phyloP scores from a whole-genome alignment of 2,888 invertebrate genomes.

The Mesochorus sp. region DNA sequence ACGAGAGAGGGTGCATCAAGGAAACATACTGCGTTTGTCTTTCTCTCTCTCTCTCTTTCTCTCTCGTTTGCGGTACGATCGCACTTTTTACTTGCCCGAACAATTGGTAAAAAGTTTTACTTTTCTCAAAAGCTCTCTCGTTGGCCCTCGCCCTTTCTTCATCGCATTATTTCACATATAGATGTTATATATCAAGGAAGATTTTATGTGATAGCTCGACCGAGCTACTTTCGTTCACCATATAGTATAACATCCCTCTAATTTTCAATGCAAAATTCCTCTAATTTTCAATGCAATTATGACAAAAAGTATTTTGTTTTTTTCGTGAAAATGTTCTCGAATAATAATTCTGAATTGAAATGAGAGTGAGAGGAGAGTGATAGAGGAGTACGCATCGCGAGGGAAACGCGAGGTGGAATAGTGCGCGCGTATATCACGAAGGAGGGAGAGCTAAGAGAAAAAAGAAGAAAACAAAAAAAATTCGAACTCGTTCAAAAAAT shows the following conservation, averaged over 20 bases:
- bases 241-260: no score
- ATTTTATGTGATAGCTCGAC: not conserved
- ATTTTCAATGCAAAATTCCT: no score
- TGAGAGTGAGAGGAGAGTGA: no score
- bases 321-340: no score
- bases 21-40: not conserved
- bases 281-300: no score
- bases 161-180: slow-evolving; percentile 3
- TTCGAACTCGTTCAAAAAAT: slow-evolving; percentile 60
- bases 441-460: no score
- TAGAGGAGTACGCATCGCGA: no score
- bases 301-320: no score
- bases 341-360: no score
- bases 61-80: slow-evolving; percentile 31
- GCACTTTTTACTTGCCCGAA: slow-evolving; percentile 44
- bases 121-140: slow-evolving; percentile 24
- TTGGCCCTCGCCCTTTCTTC: slow-evolving; percentile 15
- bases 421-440: not conserved
- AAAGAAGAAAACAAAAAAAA: slow-evolving; percentile 53
- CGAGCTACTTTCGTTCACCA: no score
- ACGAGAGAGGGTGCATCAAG: slow-evolving; percentile 49
- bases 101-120: slow-evolving; percentile 50
- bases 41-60: not conserved
- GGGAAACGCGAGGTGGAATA: not conserved
- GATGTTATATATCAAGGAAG: not conserved